phyloP scores from a whole-genome alignment of 2,113 vertebrate species.

The Haemorhous mexicanus region DNA sequence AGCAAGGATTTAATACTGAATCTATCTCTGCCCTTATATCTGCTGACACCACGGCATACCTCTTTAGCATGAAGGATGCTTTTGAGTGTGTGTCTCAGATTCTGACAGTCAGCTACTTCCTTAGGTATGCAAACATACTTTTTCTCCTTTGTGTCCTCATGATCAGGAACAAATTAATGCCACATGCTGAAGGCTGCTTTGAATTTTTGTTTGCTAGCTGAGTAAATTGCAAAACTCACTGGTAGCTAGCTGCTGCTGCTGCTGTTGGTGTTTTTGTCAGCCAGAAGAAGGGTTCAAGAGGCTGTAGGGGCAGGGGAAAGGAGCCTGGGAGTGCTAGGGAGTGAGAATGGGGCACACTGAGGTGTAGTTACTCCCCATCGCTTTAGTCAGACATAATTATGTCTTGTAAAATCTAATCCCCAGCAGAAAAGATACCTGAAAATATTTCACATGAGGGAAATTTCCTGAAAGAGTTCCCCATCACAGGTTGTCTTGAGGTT shows the following conservation, averaged over 20 bases:
- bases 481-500: background rate
- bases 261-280: background rate
- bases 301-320: background rate
- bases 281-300: background rate
- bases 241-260: background rate
- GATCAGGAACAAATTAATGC: background rate
- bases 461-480: background rate
- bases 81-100: background rate
- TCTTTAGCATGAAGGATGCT: background rate
- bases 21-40: background rate
- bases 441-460: background rate
- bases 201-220: background rate
- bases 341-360: rapidly evolving
- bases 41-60: background rate
- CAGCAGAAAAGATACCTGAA: background rate
- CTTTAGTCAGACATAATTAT: background rate
- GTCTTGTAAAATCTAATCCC: background rate
- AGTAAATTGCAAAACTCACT: background rate
- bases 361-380: background rate
- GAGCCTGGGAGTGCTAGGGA: background rate
- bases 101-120: background rate
- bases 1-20: background rate
- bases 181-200: background rate
- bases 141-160: background rate
- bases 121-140: background rate